phyloP scores from a whole-genome alignment of 2,113 vertebrate genomes.

The Alligator mississippiensis region DNA sequence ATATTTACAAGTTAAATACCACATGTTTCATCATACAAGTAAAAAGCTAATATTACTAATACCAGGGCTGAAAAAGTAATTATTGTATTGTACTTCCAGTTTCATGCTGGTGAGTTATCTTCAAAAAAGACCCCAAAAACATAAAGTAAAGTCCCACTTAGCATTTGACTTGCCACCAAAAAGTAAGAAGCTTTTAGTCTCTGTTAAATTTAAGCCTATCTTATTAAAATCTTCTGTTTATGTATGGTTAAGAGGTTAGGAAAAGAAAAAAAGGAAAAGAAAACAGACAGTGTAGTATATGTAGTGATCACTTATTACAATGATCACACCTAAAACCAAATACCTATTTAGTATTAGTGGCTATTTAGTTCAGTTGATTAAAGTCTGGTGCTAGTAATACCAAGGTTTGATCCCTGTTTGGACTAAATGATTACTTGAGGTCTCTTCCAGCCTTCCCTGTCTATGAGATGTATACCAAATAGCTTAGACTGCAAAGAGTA shows the following conservation, averaged over 20 bases:
- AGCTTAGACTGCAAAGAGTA: too few species aligned
- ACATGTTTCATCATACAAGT: conserved; percentile 19
- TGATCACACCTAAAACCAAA: too few species aligned
- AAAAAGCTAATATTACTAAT: background rate
- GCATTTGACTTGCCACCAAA: background rate
- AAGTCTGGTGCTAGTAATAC: too few species aligned
- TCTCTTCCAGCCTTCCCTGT: too few species aligned
- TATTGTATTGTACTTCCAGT: background rate
- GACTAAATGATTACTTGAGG: too few species aligned
- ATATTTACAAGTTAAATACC: conserved; percentile 56
- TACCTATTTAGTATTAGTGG: too few species aligned
- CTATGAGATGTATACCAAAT: too few species aligned
- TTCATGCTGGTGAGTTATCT: background rate
- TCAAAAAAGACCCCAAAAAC: background rate
- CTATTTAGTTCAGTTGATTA: too few species aligned
- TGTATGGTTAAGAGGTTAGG: too few species aligned
- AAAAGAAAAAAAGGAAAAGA: background rate
- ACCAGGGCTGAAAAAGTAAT: background rate
- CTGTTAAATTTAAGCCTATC: background rate
- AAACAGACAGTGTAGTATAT: background rate
- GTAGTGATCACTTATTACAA: too few species aligned
- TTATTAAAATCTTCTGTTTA: background rate
- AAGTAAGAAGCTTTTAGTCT: background rate
- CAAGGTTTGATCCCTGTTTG: too few species aligned
- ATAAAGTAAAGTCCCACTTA: background rate